Evolutionary conservation across 2,888 invertebrate genomes (phyloP).

Genomic region (Rhopalosiphum nymphaeae): DNA sequence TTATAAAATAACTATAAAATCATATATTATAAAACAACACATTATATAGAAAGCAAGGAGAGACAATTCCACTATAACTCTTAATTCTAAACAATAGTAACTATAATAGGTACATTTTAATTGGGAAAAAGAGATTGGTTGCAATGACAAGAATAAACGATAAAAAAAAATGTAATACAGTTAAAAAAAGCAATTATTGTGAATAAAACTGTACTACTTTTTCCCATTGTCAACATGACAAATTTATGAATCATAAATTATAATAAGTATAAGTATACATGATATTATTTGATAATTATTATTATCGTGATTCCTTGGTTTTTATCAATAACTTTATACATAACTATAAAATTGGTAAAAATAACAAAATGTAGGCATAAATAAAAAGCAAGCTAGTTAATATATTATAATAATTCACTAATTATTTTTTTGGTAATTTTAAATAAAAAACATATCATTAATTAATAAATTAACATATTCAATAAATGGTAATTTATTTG

Average conservation of each 20-base stretch:
- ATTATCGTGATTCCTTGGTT: not conserved
- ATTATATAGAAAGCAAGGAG: not conserved
- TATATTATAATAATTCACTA: not conserved
- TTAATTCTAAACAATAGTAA: not conserved
- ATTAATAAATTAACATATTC: too few relatives aligned
- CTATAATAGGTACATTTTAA: not conserved
- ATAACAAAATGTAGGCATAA: not conserved
- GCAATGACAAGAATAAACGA: not conserved
- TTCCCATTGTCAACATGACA: not conserved
- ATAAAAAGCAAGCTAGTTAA: not conserved
- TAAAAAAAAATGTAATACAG: too few relatives aligned
- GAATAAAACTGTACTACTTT: not conserved
- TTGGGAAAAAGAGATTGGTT: not conserved
- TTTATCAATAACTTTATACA: not conserved
- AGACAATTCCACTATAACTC: not conserved
- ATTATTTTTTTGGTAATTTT: not conserved
- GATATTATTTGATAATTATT: not conserved
- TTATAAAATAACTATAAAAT: not conserved
- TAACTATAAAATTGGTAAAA: not conserved
- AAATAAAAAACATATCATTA: not conserved
- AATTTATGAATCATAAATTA: not conserved
- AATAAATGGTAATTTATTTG: too few relatives aligned
- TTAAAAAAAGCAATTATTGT: too few relatives aligned
- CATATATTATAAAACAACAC: not conserved
- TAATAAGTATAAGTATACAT: not conserved